These are phyloP conservation scores for Gallirallus australis DNA, from an alignment of 2,797 vertebrate species.

Conservation along the genomic window DNA sequence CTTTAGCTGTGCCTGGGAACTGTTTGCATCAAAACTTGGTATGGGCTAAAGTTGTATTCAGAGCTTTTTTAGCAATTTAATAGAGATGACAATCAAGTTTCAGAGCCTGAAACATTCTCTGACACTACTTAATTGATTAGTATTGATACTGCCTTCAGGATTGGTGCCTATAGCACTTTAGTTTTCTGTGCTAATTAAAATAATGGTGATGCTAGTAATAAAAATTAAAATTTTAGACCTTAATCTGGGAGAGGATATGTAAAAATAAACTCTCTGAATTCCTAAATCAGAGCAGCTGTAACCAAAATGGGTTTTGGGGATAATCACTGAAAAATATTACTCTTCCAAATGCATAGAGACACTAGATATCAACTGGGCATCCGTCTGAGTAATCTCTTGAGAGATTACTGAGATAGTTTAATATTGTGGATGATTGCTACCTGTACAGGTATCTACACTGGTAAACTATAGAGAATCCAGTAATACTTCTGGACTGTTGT, in stretches of 20 bases:
- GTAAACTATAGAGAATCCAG: not conserved
- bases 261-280: not conserved
- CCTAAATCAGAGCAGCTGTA: not conserved
- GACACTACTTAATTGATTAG: not conserved
- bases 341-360: not conserved
- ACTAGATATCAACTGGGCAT: rapidly evolving
- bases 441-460: not conserved
- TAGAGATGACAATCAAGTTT: not conserved
- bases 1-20: not conserved
- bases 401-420: not conserved
- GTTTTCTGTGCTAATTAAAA: not conserved
- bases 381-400: not conserved
- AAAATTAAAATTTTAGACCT: not conserved
- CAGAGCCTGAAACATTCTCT: not conserved
- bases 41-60: not conserved
- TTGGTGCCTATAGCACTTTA: not conserved
- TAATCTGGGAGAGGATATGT: not conserved
- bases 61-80: not conserved
- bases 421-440: not conserved
- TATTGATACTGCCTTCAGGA: not conserved
- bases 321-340: not conserved
- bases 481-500: not conserved
- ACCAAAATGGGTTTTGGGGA: not conserved
- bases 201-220: not conserved
- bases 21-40: not conserved